Percentiles rank a stretch among this genome's conserved stretches.
These are phyloP conservation scores for Phalacrocorax brasilianus DNA, from an alignment of 2,113 vertebrate species.

Conservation along the genomic window DNA sequence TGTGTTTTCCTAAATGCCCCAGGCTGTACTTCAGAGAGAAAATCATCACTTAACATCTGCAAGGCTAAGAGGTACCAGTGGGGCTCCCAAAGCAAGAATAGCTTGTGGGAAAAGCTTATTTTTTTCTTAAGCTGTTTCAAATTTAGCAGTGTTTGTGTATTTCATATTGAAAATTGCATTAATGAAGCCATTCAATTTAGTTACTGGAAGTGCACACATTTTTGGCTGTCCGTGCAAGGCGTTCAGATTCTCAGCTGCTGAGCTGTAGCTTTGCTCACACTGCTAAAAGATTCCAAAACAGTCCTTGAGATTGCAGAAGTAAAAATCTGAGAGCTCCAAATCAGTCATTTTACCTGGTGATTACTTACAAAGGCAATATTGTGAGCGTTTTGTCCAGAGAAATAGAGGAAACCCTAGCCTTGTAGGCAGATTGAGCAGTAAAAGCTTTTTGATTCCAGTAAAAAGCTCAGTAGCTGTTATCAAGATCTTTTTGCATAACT, in stretches of 20 bases:
- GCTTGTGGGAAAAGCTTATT: not conserved
- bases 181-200: not conserved
- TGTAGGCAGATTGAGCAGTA: not conserved
- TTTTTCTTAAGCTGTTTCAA: not conserved
- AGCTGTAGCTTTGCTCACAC: not conserved
- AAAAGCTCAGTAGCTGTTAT: not conserved
- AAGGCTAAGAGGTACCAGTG: not conserved
- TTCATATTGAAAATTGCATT: not conserved
- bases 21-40: not conserved
- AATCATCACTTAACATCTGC: not conserved
- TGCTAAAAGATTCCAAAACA: not conserved
- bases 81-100: not conserved
- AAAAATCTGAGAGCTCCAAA: not conserved
- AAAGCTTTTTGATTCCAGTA: not conserved
- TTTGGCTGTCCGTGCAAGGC: not conserved
- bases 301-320: not conserved
- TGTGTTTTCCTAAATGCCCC: not conserved
- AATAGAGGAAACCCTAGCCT: not conserved
- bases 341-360: not conserved
- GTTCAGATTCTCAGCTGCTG: not conserved
- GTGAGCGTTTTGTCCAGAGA: not conserved
- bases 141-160: not conserved
- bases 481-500: not conserved
- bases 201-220: not conserved
- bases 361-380: not conserved